Base-by-base conservation (phyloP, 53 echinoderm and acorn worm species). In the Arbacia lixula region DNA sequence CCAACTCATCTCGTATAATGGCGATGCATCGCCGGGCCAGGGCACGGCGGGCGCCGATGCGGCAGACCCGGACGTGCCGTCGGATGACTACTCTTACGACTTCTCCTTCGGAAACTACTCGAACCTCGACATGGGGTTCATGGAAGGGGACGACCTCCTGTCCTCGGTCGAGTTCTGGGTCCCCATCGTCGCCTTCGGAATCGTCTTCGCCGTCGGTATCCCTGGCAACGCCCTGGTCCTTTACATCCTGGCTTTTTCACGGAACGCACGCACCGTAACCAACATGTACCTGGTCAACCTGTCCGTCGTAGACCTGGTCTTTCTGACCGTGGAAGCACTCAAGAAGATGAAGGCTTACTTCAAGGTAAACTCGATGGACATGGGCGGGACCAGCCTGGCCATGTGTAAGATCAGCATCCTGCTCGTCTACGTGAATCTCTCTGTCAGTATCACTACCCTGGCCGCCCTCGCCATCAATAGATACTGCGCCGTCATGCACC, bases 401-500 rank as follows among this genome's bases (percentile, higher is more conserved):
- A 41, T 88, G 35, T 93, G 93, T 61, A 88, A 88, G 84, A 46
- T 91, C 53, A 65, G 83, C 21, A 65, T 79, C 12, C 88, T 88
- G 42, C 50, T 84, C 27, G 46, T 85, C 17, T 90, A 91, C 67
- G 87, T 94, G 6, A 91, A 94, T 36, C 86, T 94, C 87, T 91
- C 95, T 5, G 93, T 93, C 26, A 90, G 91, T 49, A 93, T 95
- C 24, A 46, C 86, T 28, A 95, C 91, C 8, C 76, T 95, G 33
- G 88, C 84, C 35, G 90, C 93, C 20, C 73, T 95, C 35, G 90
- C 93, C 11, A 69, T 95, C 82, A 93, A 91, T 61, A 80, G 95
- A 11, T 95, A 91, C 86, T 93, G 93, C 38, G 93, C 93, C 53
- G 95, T 95, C 46, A 91, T 95, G 90, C 88, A 91, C 25, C 95